A percentile compares a stretch with the other conserved stretches of the same genome.
Conservation (phyloP, 2,797 vertebrate species). For the Mastacembelus armatus region DNA sequence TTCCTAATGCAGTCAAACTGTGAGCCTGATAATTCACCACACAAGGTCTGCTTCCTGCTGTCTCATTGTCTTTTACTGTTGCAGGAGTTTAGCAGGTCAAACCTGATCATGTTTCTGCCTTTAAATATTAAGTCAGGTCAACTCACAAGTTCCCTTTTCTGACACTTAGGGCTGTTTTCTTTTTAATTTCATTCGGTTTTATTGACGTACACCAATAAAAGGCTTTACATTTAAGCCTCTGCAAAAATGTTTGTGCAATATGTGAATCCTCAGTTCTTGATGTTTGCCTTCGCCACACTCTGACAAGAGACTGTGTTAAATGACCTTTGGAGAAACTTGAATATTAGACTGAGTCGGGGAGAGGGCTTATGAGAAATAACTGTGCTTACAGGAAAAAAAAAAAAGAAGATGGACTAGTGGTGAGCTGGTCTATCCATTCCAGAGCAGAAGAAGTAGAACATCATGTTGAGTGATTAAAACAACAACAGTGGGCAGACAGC, state of each 20-base stretch:
- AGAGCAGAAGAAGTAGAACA: slow-evolving; percentile 56
- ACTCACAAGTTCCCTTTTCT: background rate
- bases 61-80: background rate
- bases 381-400: background rate
- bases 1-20: background rate
- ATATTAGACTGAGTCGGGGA: slow-evolving; percentile 5
- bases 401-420: slow-evolving; percentile 15
- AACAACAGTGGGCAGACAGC: slow-evolving; percentile 66
- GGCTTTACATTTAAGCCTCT: background rate
- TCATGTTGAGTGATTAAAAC: slow-evolving; percentile 69
- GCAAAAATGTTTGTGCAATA: background rate
- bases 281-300: background rate
- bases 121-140: background rate
- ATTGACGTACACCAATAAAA: background rate
- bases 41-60: background rate
- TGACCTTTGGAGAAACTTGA: slow-evolving; percentile 13
- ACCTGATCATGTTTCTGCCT: background rate
- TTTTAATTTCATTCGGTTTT: background rate
- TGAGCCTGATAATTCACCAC: background rate
- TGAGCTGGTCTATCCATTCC: slow-evolving; percentile 29
- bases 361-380: slow-evolving; percentile 30
- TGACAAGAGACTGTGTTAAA: slow-evolving; percentile 10
- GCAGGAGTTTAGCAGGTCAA: background rate
- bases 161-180: background rate
- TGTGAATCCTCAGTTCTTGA: slow-evolving; percentile 4